These are phyloP conservation scores for Vombatus ursinus DNA, from an alignment of 2,113 vertebrate genomes.

Conservation along the genomic window DNA sequence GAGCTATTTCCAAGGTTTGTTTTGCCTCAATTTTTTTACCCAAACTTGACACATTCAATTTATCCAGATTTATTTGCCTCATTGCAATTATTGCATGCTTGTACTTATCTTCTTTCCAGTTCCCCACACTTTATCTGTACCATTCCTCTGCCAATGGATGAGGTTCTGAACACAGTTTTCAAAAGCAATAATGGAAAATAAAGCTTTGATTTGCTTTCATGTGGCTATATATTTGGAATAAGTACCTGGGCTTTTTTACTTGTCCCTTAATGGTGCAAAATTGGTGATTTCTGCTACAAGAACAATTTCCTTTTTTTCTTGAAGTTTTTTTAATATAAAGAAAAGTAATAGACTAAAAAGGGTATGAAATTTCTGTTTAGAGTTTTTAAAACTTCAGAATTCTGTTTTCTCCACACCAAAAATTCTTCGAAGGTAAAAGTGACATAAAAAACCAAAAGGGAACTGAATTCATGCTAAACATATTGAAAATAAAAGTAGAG, in stretches of 20 bases:
- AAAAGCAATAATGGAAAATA: neutral
- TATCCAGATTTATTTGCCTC: too few relatives aligned
- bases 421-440: conserved; percentile 48
- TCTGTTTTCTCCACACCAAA: neutral
- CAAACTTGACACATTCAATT: too few relatives aligned
- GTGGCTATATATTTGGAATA: conserved; percentile 2
- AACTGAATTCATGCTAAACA: neutral
- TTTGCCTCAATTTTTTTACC: too few relatives aligned
- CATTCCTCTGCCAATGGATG: too few relatives aligned
- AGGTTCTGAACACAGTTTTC: too few relatives aligned
- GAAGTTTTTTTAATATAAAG: neutral
- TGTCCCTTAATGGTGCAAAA: neutral
- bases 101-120: too few relatives aligned
- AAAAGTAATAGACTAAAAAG: neutral
- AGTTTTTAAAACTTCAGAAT: conserved; percentile 13
- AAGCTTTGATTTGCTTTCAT: neutral
- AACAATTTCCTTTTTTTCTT: conserved; percentile 13
- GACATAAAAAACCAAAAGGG: neutral
- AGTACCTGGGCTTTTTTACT: neutral
- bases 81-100: too few relatives aligned
- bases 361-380: neutral
- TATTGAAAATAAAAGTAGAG: too few relatives aligned
- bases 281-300: neutral
- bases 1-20: too few relatives aligned
- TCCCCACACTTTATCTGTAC: too few relatives aligned